Percentiles rank a stretch among this genome's conserved stretches.
Conservation (phyloP, 64 coral and sea anemone species). For the Montipora foliosa region DNA sequence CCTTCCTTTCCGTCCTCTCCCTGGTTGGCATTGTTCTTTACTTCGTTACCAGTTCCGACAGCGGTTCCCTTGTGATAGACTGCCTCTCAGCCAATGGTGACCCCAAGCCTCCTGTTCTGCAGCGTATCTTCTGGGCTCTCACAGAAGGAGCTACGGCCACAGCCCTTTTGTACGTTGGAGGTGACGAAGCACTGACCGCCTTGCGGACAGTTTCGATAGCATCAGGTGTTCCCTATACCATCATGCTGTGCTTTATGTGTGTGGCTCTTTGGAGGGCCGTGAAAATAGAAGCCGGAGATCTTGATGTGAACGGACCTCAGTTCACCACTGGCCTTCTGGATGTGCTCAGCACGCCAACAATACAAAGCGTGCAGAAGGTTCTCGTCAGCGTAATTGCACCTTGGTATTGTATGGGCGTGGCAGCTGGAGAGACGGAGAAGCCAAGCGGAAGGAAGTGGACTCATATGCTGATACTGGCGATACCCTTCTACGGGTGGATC, state of each 20-base stretch:
- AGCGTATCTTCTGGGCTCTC: constrained; percentile 76
- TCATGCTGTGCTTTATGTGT: constrained; percentile 69
- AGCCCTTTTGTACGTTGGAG: constrained; percentile 59
- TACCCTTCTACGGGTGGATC: constrained; percentile 61
- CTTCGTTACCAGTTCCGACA: constrained; percentile 80
- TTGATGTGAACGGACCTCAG: constrained; percentile 50
- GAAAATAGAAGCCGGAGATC: constrained; percentile 73
- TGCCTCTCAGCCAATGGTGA: constrained; percentile 72
- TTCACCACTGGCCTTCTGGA: constrained; percentile 50
- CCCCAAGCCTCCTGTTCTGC: constrained; percentile 66
- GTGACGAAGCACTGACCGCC: constrained; percentile 45
- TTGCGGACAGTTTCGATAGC: constrained; percentile 65
- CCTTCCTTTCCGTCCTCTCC: constrained; percentile 53
- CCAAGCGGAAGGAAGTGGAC: neutral
- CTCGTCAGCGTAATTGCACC: constrained; percentile 40
- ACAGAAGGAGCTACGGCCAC: constrained; percentile 70
- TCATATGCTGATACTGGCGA: constrained; percentile 58
- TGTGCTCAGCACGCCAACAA: neutral
- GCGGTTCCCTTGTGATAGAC: constrained; percentile 73
- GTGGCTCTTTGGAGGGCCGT: constrained; percentile 65
- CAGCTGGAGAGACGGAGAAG: constrained; percentile 16
- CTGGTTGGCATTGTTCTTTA: constrained; percentile 65
- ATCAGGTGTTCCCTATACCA: constrained; percentile 65
- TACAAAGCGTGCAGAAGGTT: neutral
- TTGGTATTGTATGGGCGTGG: constrained; percentile 54